phyloP scores from a whole-genome alignment of 2,888 invertebrate species.

The Synergus umbraculus region DNA sequence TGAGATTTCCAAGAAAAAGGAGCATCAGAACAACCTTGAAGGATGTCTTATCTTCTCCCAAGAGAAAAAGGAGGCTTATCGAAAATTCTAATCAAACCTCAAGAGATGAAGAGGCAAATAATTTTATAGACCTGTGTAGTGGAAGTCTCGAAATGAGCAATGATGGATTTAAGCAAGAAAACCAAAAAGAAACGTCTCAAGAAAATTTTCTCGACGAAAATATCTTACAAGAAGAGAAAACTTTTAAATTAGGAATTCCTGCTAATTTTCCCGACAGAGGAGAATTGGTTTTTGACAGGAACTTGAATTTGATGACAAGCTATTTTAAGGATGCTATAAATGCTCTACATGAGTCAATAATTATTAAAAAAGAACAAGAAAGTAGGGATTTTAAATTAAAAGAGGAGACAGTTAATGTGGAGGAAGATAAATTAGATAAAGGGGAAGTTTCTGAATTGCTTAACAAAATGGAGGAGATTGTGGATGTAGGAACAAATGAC shows the following conservation, averaged over 20 bases:
- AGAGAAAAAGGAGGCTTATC: conserved; percentile 42
- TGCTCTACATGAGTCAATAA: not conserved
- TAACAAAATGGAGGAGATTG: conserved; percentile 1
- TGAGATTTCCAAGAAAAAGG: conserved; percentile 44
- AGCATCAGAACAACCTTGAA: conserved; percentile 36
- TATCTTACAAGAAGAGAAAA: too few relatives aligned
- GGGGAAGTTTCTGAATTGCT: not conserved
- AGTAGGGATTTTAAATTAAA: not conserved
- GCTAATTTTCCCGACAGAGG: not conserved
- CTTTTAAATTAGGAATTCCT: not conserved
- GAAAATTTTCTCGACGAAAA: not conserved
- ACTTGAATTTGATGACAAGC: not conserved
- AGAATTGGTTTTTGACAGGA: not conserved
- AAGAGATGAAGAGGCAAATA: not conserved
- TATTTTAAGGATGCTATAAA: not conserved
- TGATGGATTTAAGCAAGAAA: not conserved
- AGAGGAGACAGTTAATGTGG: not conserved
- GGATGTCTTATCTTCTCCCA: not conserved
- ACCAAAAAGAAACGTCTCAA: not conserved
- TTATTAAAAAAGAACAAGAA: not conserved
- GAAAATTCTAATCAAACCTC: conserved; percentile 11
- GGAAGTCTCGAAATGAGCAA: conserved; percentile 11
- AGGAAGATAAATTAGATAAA: not conserved
- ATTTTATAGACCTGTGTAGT: not conserved
- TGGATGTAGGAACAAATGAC: conserved; percentile 30